Conservation (phyloP, 1,140 invertebrate species). For the Calliopsis andreniformis region DNA sequence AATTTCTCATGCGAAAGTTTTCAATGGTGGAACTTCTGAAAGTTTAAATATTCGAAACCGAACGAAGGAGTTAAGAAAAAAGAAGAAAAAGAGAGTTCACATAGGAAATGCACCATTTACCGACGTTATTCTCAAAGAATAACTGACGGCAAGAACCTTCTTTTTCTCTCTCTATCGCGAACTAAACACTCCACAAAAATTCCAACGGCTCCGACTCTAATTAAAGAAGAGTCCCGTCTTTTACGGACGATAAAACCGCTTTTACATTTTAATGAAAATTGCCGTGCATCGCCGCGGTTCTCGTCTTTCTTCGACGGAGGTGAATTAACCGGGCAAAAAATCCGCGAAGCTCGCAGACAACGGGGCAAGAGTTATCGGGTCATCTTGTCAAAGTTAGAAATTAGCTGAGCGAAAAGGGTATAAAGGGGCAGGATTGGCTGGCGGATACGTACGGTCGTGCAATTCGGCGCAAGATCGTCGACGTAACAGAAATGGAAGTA, state of each 20-base stretch:
- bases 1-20: no score
- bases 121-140: neutral
- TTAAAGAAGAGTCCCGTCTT: neutral
- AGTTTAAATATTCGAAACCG: no score
- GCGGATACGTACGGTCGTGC: constrained; percentile 75
- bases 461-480: constrained; percentile 77
- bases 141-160: neutral
- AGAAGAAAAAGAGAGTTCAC: no score
- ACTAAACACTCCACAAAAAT: neutral
- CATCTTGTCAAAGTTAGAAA: neutral
- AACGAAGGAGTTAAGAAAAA: no score
- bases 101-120: no score
- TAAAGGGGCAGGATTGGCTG: neutral
- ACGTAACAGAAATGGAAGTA: constrained; percentile 83
- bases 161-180: accelerated
- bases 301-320: neutral
- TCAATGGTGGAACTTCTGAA: no score
- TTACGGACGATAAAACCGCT: neutral
- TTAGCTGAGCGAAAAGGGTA: neutral
- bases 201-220: neutral
- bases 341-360: neutral
- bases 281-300: neutral
- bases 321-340: neutral
- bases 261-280: constrained; percentile 12
- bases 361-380: constrained; percentile 3